phyloP scores from a whole-genome alignment of 2,113 vertebrate genomes.

The Castor canadensis region DNA sequence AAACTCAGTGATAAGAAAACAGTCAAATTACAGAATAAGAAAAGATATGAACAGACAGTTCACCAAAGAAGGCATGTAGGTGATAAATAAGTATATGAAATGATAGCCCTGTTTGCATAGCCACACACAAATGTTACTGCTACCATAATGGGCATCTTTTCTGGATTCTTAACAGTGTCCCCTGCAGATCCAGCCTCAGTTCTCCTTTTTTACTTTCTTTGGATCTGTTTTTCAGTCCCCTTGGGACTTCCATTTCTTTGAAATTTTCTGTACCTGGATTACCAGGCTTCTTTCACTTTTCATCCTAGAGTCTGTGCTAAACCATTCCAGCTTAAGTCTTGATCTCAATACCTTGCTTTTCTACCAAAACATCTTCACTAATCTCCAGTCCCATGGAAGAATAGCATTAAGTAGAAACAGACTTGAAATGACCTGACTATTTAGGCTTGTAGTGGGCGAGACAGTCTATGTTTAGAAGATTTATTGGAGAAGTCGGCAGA shows the following conservation, averaged over 20 bases:
- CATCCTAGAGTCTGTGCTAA: background rate
- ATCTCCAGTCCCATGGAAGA: background rate
- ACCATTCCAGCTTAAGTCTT: background rate
- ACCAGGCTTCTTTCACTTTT: background rate
- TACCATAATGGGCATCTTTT: background rate
- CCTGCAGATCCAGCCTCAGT: background rate
- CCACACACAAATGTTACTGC: rapidly evolving
- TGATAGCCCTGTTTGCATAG: background rate
- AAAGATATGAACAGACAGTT: background rate
- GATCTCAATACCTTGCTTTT: background rate
- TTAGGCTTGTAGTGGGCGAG: background rate
- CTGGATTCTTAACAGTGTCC: background rate
- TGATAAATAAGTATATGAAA: background rate
- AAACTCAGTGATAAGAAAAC: background rate
- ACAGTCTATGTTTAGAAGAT: background rate
- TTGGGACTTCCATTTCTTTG: background rate
- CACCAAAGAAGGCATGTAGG: background rate
- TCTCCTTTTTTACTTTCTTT: no score
- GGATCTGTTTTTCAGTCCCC: no score
- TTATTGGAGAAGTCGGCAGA: background rate
- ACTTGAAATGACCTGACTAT: background rate
- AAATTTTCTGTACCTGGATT: background rate
- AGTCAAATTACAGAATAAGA: background rate
- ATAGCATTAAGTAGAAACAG: background rate
- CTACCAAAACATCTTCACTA: background rate